phyloP scores from a whole-genome alignment of 2,113 vertebrate species.

The Athene cunicularia region DNA sequence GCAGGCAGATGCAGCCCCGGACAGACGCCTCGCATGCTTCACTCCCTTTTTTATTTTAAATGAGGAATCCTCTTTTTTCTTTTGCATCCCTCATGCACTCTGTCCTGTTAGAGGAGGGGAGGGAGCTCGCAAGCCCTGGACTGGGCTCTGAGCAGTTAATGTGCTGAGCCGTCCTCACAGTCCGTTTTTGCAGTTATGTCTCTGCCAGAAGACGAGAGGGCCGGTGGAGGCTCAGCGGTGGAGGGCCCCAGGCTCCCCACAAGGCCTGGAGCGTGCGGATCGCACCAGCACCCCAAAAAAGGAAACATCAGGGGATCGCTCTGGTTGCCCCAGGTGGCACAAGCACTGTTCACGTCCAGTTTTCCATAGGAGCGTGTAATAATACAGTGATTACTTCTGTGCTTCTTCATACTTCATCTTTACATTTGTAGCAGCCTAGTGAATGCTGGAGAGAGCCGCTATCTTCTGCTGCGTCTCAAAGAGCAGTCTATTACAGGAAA shows the following conservation, averaged over 20 bases:
- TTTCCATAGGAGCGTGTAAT: neutral
- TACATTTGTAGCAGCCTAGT: neutral
- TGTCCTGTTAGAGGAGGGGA: rapidly evolving
- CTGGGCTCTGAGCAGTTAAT: neutral
- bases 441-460: neutral
- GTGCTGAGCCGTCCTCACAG: rapidly evolving
- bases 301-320: neutral
- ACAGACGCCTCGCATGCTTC: neutral
- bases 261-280: neutral
- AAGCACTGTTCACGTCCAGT: rapidly evolving
- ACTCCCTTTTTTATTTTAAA: too few species aligned
- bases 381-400: neutral
- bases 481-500: neutral
- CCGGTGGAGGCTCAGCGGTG: rapidly evolving
- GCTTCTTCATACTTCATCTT: neutral
- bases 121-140: neutral
- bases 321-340: too few species aligned
- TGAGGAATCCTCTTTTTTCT: neutral
- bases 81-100: rapidly evolving
- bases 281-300: neutral
- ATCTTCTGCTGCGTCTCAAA: neutral
- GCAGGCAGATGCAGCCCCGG: neutral
- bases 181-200: neutral
- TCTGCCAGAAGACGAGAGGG: neutral
- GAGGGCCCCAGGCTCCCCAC: neutral